Evolutionary conservation across 2,888 invertebrate genomes (phyloP).

Genomic region (Nysson spinosus): DNA sequence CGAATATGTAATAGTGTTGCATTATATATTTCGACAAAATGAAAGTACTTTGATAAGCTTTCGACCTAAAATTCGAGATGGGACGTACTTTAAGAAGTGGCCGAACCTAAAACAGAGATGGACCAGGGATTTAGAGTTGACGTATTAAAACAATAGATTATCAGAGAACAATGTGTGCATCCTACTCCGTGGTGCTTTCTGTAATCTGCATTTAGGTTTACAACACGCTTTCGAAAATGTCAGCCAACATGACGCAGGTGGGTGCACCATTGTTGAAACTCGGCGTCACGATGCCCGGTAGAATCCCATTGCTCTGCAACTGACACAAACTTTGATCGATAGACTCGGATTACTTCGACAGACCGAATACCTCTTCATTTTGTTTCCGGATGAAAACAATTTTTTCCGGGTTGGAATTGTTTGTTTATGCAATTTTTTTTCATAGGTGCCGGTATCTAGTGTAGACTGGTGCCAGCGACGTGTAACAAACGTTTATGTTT

Average conservation of each 20-base stretch:
- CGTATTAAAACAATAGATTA: constrained; percentile 66
- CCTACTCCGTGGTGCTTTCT: constrained; percentile 46
- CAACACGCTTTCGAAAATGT: constrained; percentile 60
- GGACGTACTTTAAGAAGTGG: too few relatives aligned
- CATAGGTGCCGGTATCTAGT: too few relatives aligned
- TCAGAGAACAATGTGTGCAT: constrained; percentile 62
- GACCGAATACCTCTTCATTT: constrained; percentile 22
- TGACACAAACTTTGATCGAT: constrained; percentile 48
- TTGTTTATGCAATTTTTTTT: too few relatives aligned
- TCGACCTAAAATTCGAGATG: too few relatives aligned
- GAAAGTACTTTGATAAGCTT: too few relatives aligned
- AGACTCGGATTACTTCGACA: constrained; percentile 36
- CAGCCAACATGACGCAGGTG: constrained; percentile 41
- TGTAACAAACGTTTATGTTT: too few relatives aligned
- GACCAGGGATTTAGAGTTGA: too few relatives aligned
- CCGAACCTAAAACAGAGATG: too few relatives aligned
- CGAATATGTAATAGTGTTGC: too few relatives aligned
- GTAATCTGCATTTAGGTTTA: constrained; percentile 64
- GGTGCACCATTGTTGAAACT: constrained; percentile 43
- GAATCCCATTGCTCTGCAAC: constrained; percentile 3
- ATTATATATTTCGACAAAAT: too few relatives aligned
- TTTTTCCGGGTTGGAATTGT: constrained; percentile 18
- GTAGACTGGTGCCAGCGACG: too few relatives aligned
- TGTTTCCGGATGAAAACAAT: constrained; percentile 32
- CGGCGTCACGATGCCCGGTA: constrained; percentile 15